Conservation (phyloP, 30 jellyfish, hydroid and myxozoan species). For the Aurelia aurita complex sp. Pacific region DNA sequence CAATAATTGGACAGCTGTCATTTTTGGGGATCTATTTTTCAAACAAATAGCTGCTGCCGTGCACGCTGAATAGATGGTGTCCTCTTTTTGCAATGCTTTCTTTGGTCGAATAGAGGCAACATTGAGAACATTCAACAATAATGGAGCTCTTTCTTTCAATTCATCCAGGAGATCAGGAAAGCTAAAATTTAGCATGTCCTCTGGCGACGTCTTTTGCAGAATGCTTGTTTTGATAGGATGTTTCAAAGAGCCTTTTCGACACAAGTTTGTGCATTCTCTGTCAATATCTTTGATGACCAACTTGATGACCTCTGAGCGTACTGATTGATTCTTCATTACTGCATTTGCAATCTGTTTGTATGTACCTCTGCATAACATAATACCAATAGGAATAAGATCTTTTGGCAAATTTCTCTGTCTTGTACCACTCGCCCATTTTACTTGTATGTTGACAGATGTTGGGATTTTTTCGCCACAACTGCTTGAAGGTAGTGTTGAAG, state of each 20-base stretch:
- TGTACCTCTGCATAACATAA: slow-evolving; percentile 6
- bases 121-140: slow-evolving; percentile 5
- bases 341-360: slow-evolving; percentile 23
- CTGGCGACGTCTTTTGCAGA: slow-evolving; percentile 6
- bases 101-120: slow-evolving; percentile 9
- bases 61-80: too few relatives aligned
- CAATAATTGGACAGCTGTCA: too few relatives aligned
- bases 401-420: too few relatives aligned
- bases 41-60: too few relatives aligned
- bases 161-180: background rate
- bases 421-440: too few relatives aligned
- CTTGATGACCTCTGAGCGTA: background rate
- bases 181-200: slow-evolving; percentile 11
- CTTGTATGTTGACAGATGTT: too few relatives aligned
- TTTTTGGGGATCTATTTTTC: too few relatives aligned
- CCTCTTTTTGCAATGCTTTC: too few relatives aligned
- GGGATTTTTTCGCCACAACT: too few relatives aligned
- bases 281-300: background rate
- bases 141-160: background rate
- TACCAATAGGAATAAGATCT: background rate
- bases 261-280: slow-evolving; percentile 3
- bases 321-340: background rate
- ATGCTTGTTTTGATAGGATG: background rate
- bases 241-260: background rate
- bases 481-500: too few relatives aligned